phyloP scores from a whole-genome alignment of 2,888 invertebrate species.

The Asteroscopus sphinx region DNA sequence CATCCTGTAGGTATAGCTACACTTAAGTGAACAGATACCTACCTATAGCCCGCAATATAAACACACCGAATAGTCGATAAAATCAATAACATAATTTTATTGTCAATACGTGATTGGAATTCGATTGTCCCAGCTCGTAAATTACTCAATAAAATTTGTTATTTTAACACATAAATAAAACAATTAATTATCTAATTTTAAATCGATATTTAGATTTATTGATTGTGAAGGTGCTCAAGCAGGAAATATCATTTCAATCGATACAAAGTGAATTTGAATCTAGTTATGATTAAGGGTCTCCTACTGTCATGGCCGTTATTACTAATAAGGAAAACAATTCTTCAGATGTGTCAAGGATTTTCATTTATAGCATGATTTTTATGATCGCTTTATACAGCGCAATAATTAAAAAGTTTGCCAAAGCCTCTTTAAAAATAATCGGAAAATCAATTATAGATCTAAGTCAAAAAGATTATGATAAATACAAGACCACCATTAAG shows the following conservation, averaged over 20 bases:
- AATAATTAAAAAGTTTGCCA: constrained; percentile 42
- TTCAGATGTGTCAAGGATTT: constrained; percentile 75
- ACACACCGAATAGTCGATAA: no score
- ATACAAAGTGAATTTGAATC: constrained; percentile 57
- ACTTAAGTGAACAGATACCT: no score
- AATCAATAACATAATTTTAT: no score
- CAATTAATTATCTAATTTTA: constrained; percentile 36
- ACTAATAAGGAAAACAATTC: constrained; percentile 80
- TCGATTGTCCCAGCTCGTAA: constrained; percentile 35
- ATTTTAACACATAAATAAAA: constrained; percentile 45
- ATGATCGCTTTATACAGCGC: constrained; percentile 58
- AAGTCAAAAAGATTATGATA: background rate
- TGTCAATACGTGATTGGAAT: constrained; percentile 11
- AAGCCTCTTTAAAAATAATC: background rate
- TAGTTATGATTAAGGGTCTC: constrained; percentile 69
- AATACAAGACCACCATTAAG: no score
- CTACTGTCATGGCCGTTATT: constrained; percentile 71
- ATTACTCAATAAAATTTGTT: constrained; percentile 33
- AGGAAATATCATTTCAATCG: constrained; percentile 51
- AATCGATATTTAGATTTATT: constrained; percentile 50
- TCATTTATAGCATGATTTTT: constrained; percentile 73
- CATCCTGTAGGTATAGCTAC: no score
- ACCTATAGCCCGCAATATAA: no score
- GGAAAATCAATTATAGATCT: background rate
- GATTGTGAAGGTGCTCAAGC: constrained; percentile 46